Base-by-base conservation (phyloP, 1,140 invertebrate species). In the Trichomalopsis sarcophagae region DNA sequence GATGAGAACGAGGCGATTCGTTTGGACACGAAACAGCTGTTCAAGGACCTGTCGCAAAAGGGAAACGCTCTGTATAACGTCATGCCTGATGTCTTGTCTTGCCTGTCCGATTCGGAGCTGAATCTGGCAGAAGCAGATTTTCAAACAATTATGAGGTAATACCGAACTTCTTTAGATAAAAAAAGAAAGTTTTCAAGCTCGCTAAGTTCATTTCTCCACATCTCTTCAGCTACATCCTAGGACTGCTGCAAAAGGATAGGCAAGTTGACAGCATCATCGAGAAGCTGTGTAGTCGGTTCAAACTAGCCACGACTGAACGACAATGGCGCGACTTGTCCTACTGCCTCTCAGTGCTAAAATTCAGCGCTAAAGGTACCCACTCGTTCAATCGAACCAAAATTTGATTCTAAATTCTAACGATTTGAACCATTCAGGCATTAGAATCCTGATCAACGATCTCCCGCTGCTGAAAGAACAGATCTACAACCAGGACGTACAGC, bases 31-130 rank as follows among this genome's bases (percentile, higher is more conserved):
- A 95, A 95, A 87, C 93, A 96, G 30, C 98, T 99, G 92, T 99
- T 99, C 91, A 95, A 95, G 84, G 96, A 98, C 89, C 94, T 99
- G 2, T 95, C 97, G 9, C 96, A 96, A 87, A 99, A 99, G 93
- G 97, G 96, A 30, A 98, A 99, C 91, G 96, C 97, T 21, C 92
- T 99, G 3, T 99, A 99, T 89, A 99, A 99, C 91, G 95, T 98
- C 4, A 94, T 99, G 91, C 98, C 98, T 0, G 98, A 99, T 91
- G 98, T 99, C 80, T 97, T 99, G 87, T 98, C 97, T 27, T 94
- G 97, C 66, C 93, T 99, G 30, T 97, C 97, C 23, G 96, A 97
- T 90, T 95, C 96, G 0, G 95, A 96, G 62, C 91, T 95, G 10
- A 95, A 96, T 66, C 92, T 98, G n/a, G 93, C 95, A 0, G 96